Evolutionary conservation across 2,888 invertebrate genomes (phyloP).

Genomic region (Pegoplata infirma): DNA sequence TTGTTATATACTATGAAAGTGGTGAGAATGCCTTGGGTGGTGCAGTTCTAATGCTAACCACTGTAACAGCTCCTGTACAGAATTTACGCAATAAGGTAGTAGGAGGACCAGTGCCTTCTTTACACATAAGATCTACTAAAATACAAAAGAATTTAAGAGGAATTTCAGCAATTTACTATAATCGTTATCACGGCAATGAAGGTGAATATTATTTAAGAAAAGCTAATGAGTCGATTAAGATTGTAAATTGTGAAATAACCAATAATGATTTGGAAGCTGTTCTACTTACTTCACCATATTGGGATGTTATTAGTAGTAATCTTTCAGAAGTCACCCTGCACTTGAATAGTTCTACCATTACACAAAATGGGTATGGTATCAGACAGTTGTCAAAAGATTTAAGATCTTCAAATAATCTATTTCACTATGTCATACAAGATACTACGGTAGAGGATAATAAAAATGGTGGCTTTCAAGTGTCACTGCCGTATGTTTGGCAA

Average conservation of each 20-base stretch:
- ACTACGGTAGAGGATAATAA: constrained; percentile 91
- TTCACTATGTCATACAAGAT: constrained; percentile 94
- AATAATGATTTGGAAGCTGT: constrained; percentile 90
- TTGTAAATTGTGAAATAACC: constrained; percentile 89
- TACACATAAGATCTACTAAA: constrained; percentile 84
- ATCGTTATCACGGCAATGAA: constrained; percentile 90
- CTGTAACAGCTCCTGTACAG: constrained; percentile 86
- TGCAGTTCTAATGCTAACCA: constrained; percentile 87
- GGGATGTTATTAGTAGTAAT: constrained; percentile 91
- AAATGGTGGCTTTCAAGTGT: constrained; percentile 91
- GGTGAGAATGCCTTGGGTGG: constrained; percentile 89
- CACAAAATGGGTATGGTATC: constrained; percentile 92
- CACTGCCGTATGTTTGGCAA: constrained; percentile 96
- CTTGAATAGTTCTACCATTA: constrained; percentile 90
- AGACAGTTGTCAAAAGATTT: constrained; percentile 95
- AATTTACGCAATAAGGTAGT: constrained; percentile 86
- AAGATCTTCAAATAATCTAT: constrained; percentile 96
- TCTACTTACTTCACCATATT: constrained; percentile 89
- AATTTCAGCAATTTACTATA: constrained; percentile 90
- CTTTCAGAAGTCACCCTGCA: constrained; percentile 94
- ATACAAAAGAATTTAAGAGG: constrained; percentile 90
- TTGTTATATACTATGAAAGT: constrained; percentile 89
- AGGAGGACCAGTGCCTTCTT: constrained; percentile 88
- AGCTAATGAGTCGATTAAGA: constrained; percentile 90
- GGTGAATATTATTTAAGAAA: constrained; percentile 92